Base-by-base conservation (phyloP, 2,888 invertebrate species). In the Troilus luridus region DNA sequence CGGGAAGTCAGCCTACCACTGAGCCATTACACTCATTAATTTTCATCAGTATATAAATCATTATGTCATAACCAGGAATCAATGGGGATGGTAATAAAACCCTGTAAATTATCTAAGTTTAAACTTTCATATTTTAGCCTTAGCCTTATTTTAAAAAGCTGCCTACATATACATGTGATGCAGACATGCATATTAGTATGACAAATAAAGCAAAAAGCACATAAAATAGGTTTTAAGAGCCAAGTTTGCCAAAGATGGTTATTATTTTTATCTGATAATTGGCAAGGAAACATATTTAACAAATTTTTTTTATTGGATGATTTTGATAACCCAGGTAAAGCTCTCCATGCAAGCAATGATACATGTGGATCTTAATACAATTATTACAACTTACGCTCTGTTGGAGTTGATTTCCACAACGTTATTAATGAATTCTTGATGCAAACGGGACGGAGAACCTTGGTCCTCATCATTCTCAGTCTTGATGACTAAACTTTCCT, bases 351-450 rank as follows among this genome's bases (percentile, higher is more conserved):
- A 27, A 77, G 72, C 19, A 19, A 41, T 8, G 8, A 1, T 6
- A 10, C 0, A 77, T 27, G 19, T 19, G 41, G 3, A 17, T 41
- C 0, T 17, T 41, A 19, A 19, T 17, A 24, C 41, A 77, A 41
- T 77, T 41, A 27, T 19, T 27, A 88, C 62, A 90, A 92, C 92
- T 91, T 91, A 92, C 92, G 88, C 89, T 91, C 92, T 91, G 88
- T 88, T 90, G 24, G 81, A 91, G 90, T 92, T 92, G 60, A 92
- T 91, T 85, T 91, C 91, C n/a, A 91, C 91, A 56, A 91, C 92
- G 59, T 92, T 91, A 27, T 88, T 91, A 19, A 91, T 91, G 27
- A 92, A 92, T 62, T 91, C 91, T 88, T 92, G 92, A 67, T 92
- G 91, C 6, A 91, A 41, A 27, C 91, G 56, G 24, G 91, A 89